Conservation (phyloP, 2,797 vertebrate genomes). For the Nannoperca obscura region DNA sequence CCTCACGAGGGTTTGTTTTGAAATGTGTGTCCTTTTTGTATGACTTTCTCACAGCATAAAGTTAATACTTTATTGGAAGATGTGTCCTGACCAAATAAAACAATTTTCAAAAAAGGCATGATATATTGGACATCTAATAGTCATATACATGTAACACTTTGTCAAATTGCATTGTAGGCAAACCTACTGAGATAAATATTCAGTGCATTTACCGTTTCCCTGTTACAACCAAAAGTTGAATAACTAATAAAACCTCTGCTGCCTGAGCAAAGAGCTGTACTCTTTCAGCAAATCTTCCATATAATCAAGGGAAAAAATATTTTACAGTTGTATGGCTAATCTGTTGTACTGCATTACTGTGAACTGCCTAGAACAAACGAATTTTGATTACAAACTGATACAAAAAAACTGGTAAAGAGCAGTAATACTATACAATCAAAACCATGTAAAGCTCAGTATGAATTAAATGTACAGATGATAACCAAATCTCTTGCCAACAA, state of each 20-base stretch:
- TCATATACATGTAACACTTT: conserved; percentile 70
- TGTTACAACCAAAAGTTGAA: conserved; percentile 62
- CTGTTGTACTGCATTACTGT: conserved; percentile 71
- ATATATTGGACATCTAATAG: conserved; percentile 55
- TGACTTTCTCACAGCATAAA: conserved; percentile 59
- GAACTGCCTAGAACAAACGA: conserved; percentile 44
- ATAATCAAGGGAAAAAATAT: conserved; percentile 48
- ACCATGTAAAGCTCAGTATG: conserved; percentile 67
- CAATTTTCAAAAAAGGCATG: conserved; percentile 42
- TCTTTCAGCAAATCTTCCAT: conserved; percentile 53
- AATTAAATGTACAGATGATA: conserved; percentile 70
- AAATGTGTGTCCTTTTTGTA: conserved; percentile 52
- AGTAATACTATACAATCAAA: conserved; percentile 70
- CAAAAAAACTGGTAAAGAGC: conserved; percentile 54
- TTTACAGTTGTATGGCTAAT: conserved; percentile 62
- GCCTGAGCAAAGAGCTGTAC: conserved; percentile 64
- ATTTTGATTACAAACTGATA: conserved; percentile 34
- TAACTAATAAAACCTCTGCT: conserved; percentile 64
- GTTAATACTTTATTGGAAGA: conserved; percentile 63
- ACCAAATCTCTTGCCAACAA: conserved; percentile 37
- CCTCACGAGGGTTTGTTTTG: conserved; percentile 51
- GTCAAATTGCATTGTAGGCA: conserved; percentile 64
- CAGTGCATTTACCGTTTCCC: conserved; percentile 78
- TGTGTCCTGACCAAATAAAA: conserved; percentile 58
- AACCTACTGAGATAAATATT: conserved; percentile 73